Base-by-base conservation (phyloP, 2,113 vertebrate species). In the Vicugna pacos region DNA sequence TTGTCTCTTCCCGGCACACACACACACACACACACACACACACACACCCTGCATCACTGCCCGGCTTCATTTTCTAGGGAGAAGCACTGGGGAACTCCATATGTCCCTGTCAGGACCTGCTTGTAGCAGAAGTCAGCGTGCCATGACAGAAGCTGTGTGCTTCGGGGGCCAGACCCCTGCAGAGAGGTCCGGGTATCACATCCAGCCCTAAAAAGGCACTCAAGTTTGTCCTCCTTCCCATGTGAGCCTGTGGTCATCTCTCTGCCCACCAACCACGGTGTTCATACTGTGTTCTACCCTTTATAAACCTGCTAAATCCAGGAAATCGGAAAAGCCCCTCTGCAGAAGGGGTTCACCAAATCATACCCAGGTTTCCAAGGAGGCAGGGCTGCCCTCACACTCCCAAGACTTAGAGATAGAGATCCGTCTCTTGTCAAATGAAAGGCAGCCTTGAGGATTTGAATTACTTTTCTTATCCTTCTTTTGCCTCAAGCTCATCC, bases 61-160 rank as follows among this genome's bases (percentile, higher is more conserved):
- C 80, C 46, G 28, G 60, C 42, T 91, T 87, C 0, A 0, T 32
- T 77, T 95, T 80, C 92, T 72, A n/a, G 46, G 73, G 30, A 95
- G 65, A 96, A 77, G n/a, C 72, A 42, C 88, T 76, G 77, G 64
- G 46, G 46, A 84, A 12, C 60, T 70, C 73, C 89, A 82, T 58
- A 19, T 50, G 84, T 79, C 84, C 82, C 95, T 93, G 65, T 94
- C 26, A 72, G 90, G 75, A 93, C 60, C 64, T 54, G 16, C 75
- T 89, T 79, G 97, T 70, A 0, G 2, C 79, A 75, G 86, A 58
- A 97, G 96, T 89, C 89, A 97, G 85, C 95, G 95, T 94, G 85
- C 82, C 42, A 24, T 84, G 92, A 76, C 85, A 97, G 97, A 89
- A 96, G 82, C 89, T 87, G 48, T 93, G 35, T 83, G 79, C 95